Base-by-base conservation (phyloP, 2,797 vertebrate genomes). In the Myotis planiceps region DNA sequence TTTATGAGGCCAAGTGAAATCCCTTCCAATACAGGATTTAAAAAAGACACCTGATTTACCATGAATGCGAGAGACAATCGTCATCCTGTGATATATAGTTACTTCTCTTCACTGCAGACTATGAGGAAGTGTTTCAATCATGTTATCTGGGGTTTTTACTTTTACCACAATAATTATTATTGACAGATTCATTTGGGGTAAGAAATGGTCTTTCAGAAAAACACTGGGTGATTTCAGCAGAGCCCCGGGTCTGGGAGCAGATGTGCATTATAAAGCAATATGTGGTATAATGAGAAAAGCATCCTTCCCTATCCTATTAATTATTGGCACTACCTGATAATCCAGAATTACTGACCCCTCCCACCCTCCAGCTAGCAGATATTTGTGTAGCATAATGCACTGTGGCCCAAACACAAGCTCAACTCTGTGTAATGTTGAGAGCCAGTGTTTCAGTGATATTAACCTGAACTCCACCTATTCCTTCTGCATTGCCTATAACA, bases 221-320 rank as follows among this genome's bases (percentile, higher is more conserved):
- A 60, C 92, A 84, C 79, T n/a, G 25, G 51, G 74, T 79, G 45
- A 90, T 87, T 92, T 29, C 87, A 96, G 97, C 94, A 90, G 88
- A 96, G 76, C 69, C 90, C 37, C 7, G 82, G 88, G 86, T 80
- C 85, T 49, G 95, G 96, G 96, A 97, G 92, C 97, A 97, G 97
- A 95, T 98, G 96, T 96, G 96, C 87, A 83, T 92, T 87, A 94
- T 75, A 84, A 92, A 88, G 84, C 93, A 97, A 96, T 94, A 95
- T 74, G 16, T 42, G 55, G 49, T 32, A 89, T 97, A 98, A 98
- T 95, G 95, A 97, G 96, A 97, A 76, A 65, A 81, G 88, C 95
- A 83, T 0, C 96, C 92, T 97, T 98, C 97, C 97, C 18, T 97
- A 92, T 95, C 75, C 74, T 98, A 92, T 96, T 98, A 93, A 97